Evolutionary conservation across 2,797 vertebrate genomes (phyloP), one percentile per base, ranked within the genome.

Genomic region (Melanotaenia parkinsoni): DNA sequence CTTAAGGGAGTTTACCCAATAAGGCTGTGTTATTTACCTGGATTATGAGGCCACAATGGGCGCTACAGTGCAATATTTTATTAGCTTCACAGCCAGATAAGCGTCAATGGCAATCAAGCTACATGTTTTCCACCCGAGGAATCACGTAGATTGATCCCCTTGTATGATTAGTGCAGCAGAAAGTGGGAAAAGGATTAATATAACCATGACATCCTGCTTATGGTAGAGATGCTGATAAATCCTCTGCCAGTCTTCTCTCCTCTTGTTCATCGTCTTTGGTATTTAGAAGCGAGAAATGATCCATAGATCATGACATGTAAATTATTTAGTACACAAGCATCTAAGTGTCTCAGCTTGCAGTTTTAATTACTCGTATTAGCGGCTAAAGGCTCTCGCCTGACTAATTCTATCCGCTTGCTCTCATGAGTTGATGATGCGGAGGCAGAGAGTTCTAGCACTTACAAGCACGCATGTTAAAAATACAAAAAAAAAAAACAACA

Each of bases 351-450:
- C 88, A 70, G 93, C 92, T 93, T 88, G 91, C 88, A 79, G 89
- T 95, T 95, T 94, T 95, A 95, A 95, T 95, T 95, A 95, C 90
- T 91, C 88, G 86, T 92, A 95, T 95, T 95, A 95, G 92, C 90
- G 76, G 92, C 93, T 94, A 94, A 95, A 94, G 92, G 93, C 94
- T 93, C 93, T 93, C 90, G 90, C 88, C 89, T 93, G 93, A 93
- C 93, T 95, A 95, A 95, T 95, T 95, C 93, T 91, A 93, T 93
- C 92, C 86, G 69, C 86, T 83, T 79, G 86, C 85, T 92, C 90
- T 87, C 88, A 86, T 86, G 68, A 88, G 89, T 89, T 89, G 90
- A 89, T 89, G 87, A 84, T 82, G 88, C 74, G 61, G 77, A 89
- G 87, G 85, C 82, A 88, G 82, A 81, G 80, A 67, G 75, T 83